Evolutionary conservation across 2,797 vertebrate species (phyloP), one percentile per base, ranked within the genome.

Genomic region (Karalla daura): DNA sequence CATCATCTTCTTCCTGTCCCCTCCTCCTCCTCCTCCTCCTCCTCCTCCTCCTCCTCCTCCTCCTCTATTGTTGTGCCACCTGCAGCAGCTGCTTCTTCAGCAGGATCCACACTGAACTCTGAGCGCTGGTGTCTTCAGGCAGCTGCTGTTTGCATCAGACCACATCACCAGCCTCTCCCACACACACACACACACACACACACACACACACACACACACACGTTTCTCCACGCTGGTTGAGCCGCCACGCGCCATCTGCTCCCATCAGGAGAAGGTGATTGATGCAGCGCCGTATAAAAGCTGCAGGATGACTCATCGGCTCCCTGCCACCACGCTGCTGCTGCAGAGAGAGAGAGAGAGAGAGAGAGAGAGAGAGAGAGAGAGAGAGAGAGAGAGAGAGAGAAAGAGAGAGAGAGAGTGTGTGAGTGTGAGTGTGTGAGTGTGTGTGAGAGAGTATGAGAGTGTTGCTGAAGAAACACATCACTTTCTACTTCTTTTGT

Each of bases 261-360:
- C 78, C 80, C 87, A 80, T 76, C 79, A 80, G 70, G 51, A 80
- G 72, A 15, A 7, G 63, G 40, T 82, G 85, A 85, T 80, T 85
- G 82, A 89, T 82, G 85, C 76, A 5, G 37, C 32, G 46, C 59
- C 2, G 20, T 40, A 59, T 58, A 45, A 67, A 68, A 71, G 78
- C 76, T 56, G 12, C 58, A 17, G 54, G 69, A 75, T 88, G 86
- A 86, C 60, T 89, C 86, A 86, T 73, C 66, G 27, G 28, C 76
- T 59, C 52, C 72, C 60, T 3, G 11, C 70, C 1, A 24, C 1
- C 10, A 32, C 1, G 2, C 20, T 56, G 67, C 3, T 53, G 62
- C 62, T n/a, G n/a, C n/a, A 64, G 54, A 14, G 52, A 70, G 33
- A 30, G 8, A 25, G 52, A 50, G 40, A 41, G 50, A 54, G 43